phyloP scores from a whole-genome alignment of 2,888 invertebrate species.

The Andrena flavipes region DNA sequence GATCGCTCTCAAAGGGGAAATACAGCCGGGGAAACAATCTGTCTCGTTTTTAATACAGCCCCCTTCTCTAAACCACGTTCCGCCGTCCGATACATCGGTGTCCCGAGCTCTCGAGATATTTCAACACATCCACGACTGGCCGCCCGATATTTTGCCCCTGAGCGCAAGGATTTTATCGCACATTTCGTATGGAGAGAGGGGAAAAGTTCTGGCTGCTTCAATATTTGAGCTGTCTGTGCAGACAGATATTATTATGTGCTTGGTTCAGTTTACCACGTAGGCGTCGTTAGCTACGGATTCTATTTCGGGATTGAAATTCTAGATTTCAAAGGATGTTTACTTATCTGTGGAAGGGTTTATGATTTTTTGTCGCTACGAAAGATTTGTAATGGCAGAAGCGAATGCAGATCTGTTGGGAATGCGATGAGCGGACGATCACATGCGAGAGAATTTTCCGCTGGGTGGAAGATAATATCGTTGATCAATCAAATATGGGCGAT shows the following conservation, averaged over 20 bases:
- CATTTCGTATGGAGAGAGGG: not conserved
- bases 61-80: not conserved
- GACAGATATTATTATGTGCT: not conserved
- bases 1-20: slow-evolving; percentile 15
- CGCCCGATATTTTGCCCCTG: not conserved
- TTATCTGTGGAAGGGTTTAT: not conserved
- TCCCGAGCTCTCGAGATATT: not conserved
- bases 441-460: not conserved
- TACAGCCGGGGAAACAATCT: slow-evolving; percentile 24
- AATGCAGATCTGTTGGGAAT: not conserved
- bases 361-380: not conserved
- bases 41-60: slow-evolving; percentile 25
- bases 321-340: not conserved
- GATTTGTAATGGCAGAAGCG: not conserved
- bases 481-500: not conserved
- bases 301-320: not conserved
- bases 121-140: not conserved
- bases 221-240: not conserved
- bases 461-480: not conserved
- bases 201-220: not conserved
- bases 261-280: not conserved
- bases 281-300: not conserved
- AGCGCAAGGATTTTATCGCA: not conserved
- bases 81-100: not conserved
- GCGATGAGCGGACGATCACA: not conserved